Conservation (phyloP, 2,113 vertebrate genomes). For the Psilopogon haemacephalus region DNA sequence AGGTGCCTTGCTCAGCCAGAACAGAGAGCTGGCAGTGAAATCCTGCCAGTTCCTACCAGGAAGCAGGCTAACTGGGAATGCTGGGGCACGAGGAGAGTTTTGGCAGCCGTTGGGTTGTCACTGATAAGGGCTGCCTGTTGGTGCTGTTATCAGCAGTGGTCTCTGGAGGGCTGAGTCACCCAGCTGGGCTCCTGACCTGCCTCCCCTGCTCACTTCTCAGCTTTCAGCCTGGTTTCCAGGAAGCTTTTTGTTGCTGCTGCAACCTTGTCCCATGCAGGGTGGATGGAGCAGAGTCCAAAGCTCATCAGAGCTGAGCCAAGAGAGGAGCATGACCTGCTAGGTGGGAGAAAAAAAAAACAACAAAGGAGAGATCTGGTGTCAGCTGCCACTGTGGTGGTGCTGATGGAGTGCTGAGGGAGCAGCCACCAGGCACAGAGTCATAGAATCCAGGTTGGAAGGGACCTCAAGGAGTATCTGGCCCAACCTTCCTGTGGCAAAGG, state of each 20-base stretch:
- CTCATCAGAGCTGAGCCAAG: rapidly evolving
- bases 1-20: neutral
- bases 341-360: neutral
- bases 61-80: neutral
- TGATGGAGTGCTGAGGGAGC: neutral
- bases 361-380: rapidly evolving
- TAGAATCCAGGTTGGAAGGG: neutral
- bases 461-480: neutral
- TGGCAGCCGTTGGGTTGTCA: neutral
- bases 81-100: rapidly evolving
- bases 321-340: neutral
- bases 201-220: neutral
- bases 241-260: neutral
- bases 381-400: rapidly evolving
- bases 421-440: neutral
- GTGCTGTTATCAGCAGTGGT: rapidly evolving
- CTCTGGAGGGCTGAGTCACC: neutral
- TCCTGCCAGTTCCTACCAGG: neutral
- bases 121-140: rapidly evolving
- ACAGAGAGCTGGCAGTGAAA: neutral
- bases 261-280: rapidly evolving
- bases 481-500: neutral
- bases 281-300: neutral
- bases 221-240: neutral
- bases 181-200: neutral